Percentiles rank a stretch among this genome's conserved stretches.
Conservation (phyloP, 2,113 vertebrate genomes). For the Phylloscopus whistleri region DNA sequence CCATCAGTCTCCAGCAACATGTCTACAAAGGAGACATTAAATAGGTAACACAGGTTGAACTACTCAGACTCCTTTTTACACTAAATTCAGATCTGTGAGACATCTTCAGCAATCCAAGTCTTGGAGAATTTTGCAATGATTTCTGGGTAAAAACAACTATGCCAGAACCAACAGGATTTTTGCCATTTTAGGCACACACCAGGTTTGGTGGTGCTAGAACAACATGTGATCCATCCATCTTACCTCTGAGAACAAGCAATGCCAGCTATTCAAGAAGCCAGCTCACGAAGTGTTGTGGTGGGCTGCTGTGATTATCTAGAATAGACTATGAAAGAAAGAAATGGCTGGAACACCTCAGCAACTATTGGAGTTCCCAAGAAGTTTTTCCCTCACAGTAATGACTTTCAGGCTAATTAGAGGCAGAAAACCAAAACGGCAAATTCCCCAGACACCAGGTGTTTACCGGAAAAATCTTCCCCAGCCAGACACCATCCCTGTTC, state of each 20-base stretch:
- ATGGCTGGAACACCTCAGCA: neutral
- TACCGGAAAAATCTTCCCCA: neutral
- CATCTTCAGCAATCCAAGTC: neutral
- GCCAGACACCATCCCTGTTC: neutral
- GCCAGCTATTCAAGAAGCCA: neutral
- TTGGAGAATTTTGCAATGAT: neutral
- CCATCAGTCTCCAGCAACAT: neutral
- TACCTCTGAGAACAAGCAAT: neutral
- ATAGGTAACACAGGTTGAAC: neutral
- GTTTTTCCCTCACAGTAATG: neutral
- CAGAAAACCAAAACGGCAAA: neutral
- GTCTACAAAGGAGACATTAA: neutral
- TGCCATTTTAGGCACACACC: neutral
- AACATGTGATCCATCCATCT: neutral
- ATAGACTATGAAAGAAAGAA: neutral
- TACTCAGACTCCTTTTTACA: neutral
- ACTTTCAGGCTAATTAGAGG: neutral
- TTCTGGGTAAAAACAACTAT: neutral
- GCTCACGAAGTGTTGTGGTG: neutral
- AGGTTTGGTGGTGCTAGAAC: conserved; percentile 5
- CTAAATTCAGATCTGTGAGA: neutral
- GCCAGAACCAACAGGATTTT: neutral
- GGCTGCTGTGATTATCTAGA: neutral
- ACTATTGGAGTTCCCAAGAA: neutral
- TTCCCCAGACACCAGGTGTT: neutral